Evolutionary conservation across 2,888 invertebrate genomes (phyloP), one percentile per base, ranked within the genome.

Genomic region (Monochamus alternatus): DNA sequence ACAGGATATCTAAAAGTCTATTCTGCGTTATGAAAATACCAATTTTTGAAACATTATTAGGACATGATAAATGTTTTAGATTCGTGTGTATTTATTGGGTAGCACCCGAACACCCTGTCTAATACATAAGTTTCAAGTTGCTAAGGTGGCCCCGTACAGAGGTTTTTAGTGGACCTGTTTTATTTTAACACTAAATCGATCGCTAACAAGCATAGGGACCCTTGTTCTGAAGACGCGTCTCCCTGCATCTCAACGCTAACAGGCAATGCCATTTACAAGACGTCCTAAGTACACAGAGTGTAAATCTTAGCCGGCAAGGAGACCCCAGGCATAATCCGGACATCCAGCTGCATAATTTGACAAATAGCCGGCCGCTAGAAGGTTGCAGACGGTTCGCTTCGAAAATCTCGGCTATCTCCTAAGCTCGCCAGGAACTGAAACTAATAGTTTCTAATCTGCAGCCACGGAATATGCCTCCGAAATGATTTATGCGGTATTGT

Each of bases 391-490:
- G 66, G 52, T 55, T 52, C 31, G 51, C 32, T 66, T 70, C 60
- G 60, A 51, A 69, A 70, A 60, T 70, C 69, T 62, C 47, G 31
- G 55, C 14, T 70, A 62, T 70, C 47, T 70, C 60, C 22, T 62
- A 62, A 70, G 69, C 60, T 47, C 47, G n/a, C 47, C 31, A 59
- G 62, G 31, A 62, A 47, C 60, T 12, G 31, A 70, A 70, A 70
- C 60, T 70, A 70, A 70, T 70, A 70, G 69, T 44, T 31, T 70
- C 60, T 70, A 70, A 70, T 70, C 69, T 62, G 32, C 47, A 58
- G 60, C 60, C 60, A 31, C 60, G 47, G 47, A 62, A 44, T 70
- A 47, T 14, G 31, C 31, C 22, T 60, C 47, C 51, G 60, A 44
- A 47, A 60, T 70, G 69, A 70, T 70, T 70, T 70, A 70, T 55